phyloP scores from a whole-genome alignment of 2,113 vertebrate genomes.

The Varanus salvator region DNA sequence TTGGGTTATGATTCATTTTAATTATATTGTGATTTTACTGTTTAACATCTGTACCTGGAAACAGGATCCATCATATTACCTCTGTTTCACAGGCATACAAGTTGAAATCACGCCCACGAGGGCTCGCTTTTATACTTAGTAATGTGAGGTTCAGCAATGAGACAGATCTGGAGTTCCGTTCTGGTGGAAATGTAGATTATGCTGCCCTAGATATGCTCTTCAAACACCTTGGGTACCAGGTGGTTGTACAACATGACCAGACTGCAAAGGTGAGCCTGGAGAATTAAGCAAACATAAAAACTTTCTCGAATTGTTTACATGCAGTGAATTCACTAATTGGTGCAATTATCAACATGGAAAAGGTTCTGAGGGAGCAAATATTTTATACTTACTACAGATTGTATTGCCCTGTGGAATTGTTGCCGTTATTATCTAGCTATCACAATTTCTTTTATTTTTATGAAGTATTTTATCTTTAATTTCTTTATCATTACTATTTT shows the following conservation, averaged over 20 bases:
- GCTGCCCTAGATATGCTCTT: slow-evolving; percentile 85
- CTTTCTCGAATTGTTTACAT: neutral
- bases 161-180: slow-evolving; percentile 87
- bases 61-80: slow-evolving; percentile 3
- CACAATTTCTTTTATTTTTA: neutral
- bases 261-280: slow-evolving; percentile 83
- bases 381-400: neutral
- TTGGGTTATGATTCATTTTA: neutral
- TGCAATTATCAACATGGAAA: neutral
- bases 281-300: neutral
- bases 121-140: slow-evolving; percentile 91
- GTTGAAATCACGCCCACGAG: slow-evolving; percentile 86
- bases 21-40: slow-evolving; percentile 6
- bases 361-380: neutral
- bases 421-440: neutral
- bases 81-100: slow-evolving; percentile 84
- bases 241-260: slow-evolving; percentile 81
- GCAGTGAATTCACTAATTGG: neutral
- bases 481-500: neutral
- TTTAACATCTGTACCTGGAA: slow-evolving; percentile 17
- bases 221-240: slow-evolving; percentile 85
- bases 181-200: slow-evolving; percentile 92
- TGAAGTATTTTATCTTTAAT: neutral
- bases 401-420: neutral
- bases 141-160: slow-evolving; percentile 86